Evolutionary conservation across 1,140 invertebrate species (phyloP).

Genomic region (Euwallacea similis): DNA sequence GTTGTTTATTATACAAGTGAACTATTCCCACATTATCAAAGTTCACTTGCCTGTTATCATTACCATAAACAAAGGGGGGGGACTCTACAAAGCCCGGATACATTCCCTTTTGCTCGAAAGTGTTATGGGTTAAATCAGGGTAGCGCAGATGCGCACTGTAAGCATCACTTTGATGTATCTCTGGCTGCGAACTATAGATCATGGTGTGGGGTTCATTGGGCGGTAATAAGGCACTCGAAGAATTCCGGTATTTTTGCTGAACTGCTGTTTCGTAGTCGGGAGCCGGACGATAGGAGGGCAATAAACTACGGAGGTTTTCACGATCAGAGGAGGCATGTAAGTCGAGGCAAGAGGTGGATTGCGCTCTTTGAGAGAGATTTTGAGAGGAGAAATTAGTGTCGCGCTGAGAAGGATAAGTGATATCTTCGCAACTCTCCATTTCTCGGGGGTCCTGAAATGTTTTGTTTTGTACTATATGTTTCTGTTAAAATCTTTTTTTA

Average conservation of each 20-base stretch:
- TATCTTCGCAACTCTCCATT: slow-evolving; percentile 51
- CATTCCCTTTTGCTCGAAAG: slow-evolving; percentile 48
- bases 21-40: slow-evolving; percentile 63
- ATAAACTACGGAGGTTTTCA: slow-evolving; percentile 65
- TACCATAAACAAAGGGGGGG: slow-evolving; percentile 25
- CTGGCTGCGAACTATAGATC: slow-evolving; percentile 66
- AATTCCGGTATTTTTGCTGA: slow-evolving; percentile 72
- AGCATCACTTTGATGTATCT: slow-evolving; percentile 59
- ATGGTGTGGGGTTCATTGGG: slow-evolving; percentile 49
- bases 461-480: too few species aligned
- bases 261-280: slow-evolving; percentile 94
- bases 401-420: slow-evolving; percentile 44
- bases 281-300: slow-evolving; percentile 87
- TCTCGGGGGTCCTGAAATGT: slow-evolving; percentile 39
- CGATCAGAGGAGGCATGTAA: slow-evolving; percentile 60
- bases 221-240: slow-evolving; percentile 51
- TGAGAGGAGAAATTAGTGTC: slow-evolving; percentile 42
- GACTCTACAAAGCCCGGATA: slow-evolving; percentile 44
- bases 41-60: slow-evolving; percentile 47
- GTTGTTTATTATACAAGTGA: slow-evolving; percentile 73
- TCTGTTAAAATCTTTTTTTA: too few species aligned
- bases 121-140: slow-evolving; percentile 66
- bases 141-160: slow-evolving; percentile 54
- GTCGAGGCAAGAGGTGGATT: slow-evolving; percentile 72
- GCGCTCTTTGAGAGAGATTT: slow-evolving; percentile 58